These are phyloP conservation scores for Zoanthus sansibaricus DNA, from an alignment of 92 coral and sea anemone species.

Conservation along the genomic window DNA sequence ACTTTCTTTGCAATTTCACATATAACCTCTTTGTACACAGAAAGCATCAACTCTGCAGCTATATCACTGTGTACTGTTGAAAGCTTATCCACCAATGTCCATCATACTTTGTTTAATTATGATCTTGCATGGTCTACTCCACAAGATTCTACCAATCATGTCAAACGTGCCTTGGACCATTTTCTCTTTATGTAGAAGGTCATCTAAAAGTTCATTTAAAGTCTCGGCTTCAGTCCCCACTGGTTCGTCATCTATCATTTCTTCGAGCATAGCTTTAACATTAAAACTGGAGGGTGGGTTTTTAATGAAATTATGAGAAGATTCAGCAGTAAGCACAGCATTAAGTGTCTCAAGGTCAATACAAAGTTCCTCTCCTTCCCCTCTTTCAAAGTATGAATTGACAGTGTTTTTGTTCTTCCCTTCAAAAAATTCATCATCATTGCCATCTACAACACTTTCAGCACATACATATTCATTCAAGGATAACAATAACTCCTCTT, in stretches of 20 bases:
- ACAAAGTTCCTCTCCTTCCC: conserved; percentile 47
- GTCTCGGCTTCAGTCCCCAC: background rate
- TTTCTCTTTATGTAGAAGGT: background rate
- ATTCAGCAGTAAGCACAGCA: conserved; percentile 45
- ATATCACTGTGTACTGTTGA: conserved; percentile 17
- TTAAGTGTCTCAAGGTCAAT: conserved; percentile 59
- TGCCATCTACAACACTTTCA: background rate
- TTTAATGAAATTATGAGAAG: conserved; percentile 30
- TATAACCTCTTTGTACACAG: conserved; percentile 23
- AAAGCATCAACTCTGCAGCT: conserved; percentile 16
- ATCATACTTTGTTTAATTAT: background rate
- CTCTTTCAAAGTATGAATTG: conserved; percentile 60
- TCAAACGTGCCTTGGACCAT: background rate
- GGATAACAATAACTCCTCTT: background rate
- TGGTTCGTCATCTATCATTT: conserved; percentile 26
- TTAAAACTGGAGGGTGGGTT: conserved; percentile 48
- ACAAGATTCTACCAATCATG: background rate
- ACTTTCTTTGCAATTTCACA: conserved; percentile 22
- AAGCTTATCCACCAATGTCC: background rate
- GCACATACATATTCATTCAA: conserved; percentile 3
- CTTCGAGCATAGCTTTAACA: conserved; percentile 20
- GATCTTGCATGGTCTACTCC: background rate
- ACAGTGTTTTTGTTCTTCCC: conserved; percentile 26
- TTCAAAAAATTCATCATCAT: conserved; percentile 32
- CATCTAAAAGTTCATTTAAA: background rate